Evolutionary conservation across 1,140 invertebrate genomes (phyloP).

Genomic region (Micrasema minimum): DNA sequence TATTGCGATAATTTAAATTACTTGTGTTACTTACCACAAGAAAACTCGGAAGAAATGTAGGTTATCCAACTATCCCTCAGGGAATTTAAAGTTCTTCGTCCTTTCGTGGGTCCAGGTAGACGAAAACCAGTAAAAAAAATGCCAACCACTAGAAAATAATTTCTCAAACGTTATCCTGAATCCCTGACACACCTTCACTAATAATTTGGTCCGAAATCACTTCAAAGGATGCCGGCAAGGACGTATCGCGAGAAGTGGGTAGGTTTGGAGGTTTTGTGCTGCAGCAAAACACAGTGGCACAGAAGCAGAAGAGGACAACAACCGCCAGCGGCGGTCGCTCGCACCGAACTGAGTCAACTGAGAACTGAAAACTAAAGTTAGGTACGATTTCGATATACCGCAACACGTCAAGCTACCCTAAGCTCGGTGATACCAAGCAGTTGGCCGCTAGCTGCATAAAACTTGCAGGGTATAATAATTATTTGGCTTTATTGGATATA

Average conservation of each 20-base stretch:
- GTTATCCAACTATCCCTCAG: too few relatives aligned
- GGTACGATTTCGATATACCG: not conserved
- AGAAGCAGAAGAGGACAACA: slow-evolving; percentile 2
- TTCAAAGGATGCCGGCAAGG: slow-evolving; percentile 4
- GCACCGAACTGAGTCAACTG: slow-evolving; percentile 11
- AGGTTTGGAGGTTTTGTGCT: slow-evolving; percentile 5
- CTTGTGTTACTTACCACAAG: too few relatives aligned
- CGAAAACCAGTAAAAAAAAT: slow-evolving; percentile 30
- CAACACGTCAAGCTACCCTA: not conserved
- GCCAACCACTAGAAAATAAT: slow-evolving; percentile 21
- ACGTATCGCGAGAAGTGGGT: slow-evolving; percentile 22
- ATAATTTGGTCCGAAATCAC: slow-evolving; percentile 21
- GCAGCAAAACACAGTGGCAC: not conserved
- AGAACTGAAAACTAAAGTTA: too few relatives aligned
- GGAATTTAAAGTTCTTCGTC: slow-evolving; percentile 2
- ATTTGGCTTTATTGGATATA: too few relatives aligned
- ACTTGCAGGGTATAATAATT: too few relatives aligned
- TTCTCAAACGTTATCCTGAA: slow-evolving; percentile 5
- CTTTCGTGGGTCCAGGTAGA: slow-evolving; percentile 23
- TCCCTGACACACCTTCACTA: slow-evolving; percentile 17
- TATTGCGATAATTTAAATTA: too few relatives aligned
- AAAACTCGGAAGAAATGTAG: too few relatives aligned
- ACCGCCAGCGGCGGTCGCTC: slow-evolving; percentile 31
- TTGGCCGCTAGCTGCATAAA: too few relatives aligned
- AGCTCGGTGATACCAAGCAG: too few relatives aligned